Base-by-base conservation (phyloP, 2,113 vertebrate species). In the Corythornis madagascariensis region DNA sequence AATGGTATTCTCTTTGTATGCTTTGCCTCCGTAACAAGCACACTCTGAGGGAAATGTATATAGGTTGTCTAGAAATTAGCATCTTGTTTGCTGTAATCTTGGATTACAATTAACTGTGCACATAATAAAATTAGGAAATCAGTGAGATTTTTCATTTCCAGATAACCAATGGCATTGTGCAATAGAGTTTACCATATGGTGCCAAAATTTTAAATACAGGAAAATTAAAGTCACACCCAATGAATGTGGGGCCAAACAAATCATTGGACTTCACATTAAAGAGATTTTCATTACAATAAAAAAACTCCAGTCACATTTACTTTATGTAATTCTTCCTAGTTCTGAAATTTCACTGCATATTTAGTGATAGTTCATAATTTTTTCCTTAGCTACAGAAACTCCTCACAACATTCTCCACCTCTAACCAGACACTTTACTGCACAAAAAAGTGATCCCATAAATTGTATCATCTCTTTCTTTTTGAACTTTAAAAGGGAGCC, bases 41-140 rank as follows among this genome's bases (percentile, higher is more conserved):
- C 88, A 92, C 87, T 94, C 96, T 57, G 89, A 98, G 95, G 97
- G 96, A 98, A 98, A 97, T 81, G 92, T 91, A 93, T 95, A 94
- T 80, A 97, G 96, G 98, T 98, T 98, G 97, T 97, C 98, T 97
- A 97, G 96, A 98, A 98, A 99, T 98, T 97, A 98, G 98, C 98
- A 98, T 98, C 97, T 98, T 98, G 95, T 98, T 98, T 97, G 96
- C 96, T 98, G 95, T 99, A 98, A 99, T 98, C 98, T 98, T 97
- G 97, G 98, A 99, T 99, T 99, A 99, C 98, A 98, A 97, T 94
- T 96, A 96, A 97, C 97, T 97, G 96, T 97, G 97, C 97, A 97
- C 97, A 97, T 97, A 98, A 98, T 98, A 98, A 98, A 98, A 98
- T 97, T 97, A 98, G 96, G 97, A 98, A 98, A 97, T 97, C 97